Evolutionary conservation across 2,797 vertebrate genomes (phyloP).

Genomic region (Telmatherina bonti): DNA sequence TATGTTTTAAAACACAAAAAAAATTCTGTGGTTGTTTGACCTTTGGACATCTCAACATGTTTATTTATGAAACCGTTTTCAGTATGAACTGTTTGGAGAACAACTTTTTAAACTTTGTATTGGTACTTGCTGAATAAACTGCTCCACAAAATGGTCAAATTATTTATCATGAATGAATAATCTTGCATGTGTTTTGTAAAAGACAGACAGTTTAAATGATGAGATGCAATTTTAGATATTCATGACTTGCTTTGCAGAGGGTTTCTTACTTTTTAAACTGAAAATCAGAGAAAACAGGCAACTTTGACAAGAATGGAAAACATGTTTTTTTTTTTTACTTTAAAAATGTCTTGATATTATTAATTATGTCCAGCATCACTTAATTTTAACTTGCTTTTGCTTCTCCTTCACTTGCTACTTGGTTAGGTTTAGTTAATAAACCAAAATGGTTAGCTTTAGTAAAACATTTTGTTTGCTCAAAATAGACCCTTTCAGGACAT

Average conservation of each 20-base stretch:
- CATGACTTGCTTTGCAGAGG: constrained; percentile 9
- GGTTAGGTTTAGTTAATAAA: background rate
- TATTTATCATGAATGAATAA: constrained; percentile 33
- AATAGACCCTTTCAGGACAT: background rate
- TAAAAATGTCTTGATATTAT: background rate
- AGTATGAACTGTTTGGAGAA: constrained; percentile 25
- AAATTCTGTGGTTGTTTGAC: constrained; percentile 61
- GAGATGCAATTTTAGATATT: background rate
- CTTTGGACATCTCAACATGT: constrained; percentile 60
- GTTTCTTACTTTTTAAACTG: background rate
- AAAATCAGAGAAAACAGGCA: background rate
- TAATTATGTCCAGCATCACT: background rate
- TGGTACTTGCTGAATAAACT: constrained; percentile 22
- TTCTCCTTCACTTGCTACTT: background rate
- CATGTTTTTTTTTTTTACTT: too few species aligned
- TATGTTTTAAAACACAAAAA: constrained; percentile 62
- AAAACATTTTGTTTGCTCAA: background rate
- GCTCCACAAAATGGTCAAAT: constrained; percentile 14
- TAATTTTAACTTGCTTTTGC: background rate
- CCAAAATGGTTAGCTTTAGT: background rate
- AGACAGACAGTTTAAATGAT: constrained; percentile 9
- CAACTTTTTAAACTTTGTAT: constrained; percentile 42
- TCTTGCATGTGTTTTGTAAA: constrained; percentile 6
- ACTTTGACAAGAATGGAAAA: background rate
- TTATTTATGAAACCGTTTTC: constrained; percentile 66